Percentiles rank a stretch among this genome's conserved stretches.
Conservation (phyloP, 2,888 invertebrate species). For the Cantharis lateralis region DNA sequence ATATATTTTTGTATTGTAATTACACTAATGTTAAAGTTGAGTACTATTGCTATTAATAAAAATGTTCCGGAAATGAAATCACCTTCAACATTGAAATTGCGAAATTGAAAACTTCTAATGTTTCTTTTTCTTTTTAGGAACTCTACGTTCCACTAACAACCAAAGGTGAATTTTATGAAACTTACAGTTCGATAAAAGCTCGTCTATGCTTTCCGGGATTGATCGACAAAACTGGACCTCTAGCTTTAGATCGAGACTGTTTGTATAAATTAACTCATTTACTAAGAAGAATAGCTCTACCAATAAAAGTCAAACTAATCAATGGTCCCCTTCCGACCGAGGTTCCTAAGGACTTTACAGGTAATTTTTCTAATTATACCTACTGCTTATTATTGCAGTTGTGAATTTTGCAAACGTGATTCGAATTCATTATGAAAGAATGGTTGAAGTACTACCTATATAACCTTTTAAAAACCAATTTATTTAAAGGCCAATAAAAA, state of each 20-base stretch:
- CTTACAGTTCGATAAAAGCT: conserved; percentile 63
- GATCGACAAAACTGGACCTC: conserved; percentile 57
- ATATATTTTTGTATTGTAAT: conserved; percentile 4
- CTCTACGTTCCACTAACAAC: conserved; percentile 76
- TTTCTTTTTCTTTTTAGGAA: conserved; percentile 58
- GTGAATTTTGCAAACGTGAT: neutral
- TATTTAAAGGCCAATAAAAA: neutral
- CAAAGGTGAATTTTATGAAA: conserved; percentile 75
- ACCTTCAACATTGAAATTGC: conserved; percentile 2
- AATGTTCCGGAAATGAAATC: conserved; percentile 8
- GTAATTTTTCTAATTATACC: conserved; percentile 50
- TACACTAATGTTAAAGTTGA: neutral
- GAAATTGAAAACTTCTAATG: neutral
- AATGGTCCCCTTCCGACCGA: conserved; percentile 64
- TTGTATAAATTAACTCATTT: conserved; percentile 59
- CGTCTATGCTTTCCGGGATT: conserved; percentile 62
- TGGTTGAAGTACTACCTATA: neutral
- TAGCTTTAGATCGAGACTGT: conserved; percentile 58
- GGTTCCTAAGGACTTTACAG: conserved; percentile 67
- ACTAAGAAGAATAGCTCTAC: conserved; percentile 63
- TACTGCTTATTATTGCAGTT: neutral
- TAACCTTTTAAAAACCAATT: neutral
- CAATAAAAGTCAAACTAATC: conserved; percentile 65
- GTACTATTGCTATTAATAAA: neutral
- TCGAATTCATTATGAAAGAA: neutral